Conservation (phyloP, 2,797 vertebrate species). For the Notoglanidium macrostoma region DNA sequence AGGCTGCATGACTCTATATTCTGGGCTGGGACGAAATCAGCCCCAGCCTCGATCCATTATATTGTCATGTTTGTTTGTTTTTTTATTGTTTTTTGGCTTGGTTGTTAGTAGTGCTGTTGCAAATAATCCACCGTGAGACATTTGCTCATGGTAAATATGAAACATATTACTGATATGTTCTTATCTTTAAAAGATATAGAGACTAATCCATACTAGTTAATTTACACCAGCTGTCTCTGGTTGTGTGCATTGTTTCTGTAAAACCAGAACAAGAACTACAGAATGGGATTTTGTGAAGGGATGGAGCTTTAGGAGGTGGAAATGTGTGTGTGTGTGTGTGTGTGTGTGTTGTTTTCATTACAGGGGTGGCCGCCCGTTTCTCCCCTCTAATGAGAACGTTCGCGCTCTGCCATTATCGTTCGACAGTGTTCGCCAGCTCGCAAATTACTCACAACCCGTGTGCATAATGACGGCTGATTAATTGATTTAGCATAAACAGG, state of each 20-base stretch:
- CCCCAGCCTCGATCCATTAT: background rate
- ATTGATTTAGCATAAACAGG: conserved; percentile 82
- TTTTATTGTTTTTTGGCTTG: background rate
- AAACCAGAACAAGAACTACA: background rate
- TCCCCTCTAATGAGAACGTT: conserved; percentile 76
- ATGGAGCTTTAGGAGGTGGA: background rate
- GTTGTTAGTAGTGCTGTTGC: background rate
- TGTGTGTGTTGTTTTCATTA: conserved; percentile 68
- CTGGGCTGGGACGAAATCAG: background rate
- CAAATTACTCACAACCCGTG: conserved; percentile 77
- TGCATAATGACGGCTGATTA: conserved; percentile 82
- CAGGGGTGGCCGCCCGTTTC: conserved; percentile 69
- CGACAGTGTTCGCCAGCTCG: conserved; percentile 72
- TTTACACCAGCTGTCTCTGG: conserved; percentile 4
- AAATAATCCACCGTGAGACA: background rate
- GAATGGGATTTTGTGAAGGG: background rate
- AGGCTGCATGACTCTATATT: background rate
- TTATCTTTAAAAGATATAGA: background rate
- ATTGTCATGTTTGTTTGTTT: background rate
- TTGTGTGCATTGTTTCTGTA: background rate
- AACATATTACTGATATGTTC: background rate
- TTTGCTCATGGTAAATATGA: background rate
- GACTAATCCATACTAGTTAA: background rate
- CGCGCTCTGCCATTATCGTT: conserved; percentile 73
- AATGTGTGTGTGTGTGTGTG: background rate